Conservation (phyloP, 2,113 vertebrate species). For the Aegotheles bennettii region DNA sequence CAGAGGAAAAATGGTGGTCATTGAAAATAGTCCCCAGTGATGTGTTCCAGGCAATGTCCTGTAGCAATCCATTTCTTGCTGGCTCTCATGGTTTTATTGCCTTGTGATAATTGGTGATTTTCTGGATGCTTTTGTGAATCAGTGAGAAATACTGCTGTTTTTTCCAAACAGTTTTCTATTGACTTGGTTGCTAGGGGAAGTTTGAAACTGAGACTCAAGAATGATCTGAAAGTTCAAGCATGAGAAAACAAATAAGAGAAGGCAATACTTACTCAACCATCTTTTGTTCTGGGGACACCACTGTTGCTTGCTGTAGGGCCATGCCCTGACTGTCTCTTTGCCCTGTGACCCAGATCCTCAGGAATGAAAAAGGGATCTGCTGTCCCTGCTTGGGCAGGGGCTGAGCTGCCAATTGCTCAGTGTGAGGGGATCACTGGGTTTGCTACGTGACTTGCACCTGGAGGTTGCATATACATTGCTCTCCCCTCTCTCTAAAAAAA, state of each 20-base stretch:
- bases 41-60: neutral
- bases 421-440: neutral
- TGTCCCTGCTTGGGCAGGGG: neutral
- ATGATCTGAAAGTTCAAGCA: neutral
- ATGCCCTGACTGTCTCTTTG: neutral
- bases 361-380: neutral
- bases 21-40: neutral
- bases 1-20: neutral
- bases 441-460: neutral
- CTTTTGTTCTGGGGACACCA: neutral
- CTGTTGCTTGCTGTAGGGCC: neutral
- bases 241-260: neutral
- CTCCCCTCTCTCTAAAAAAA: neutral
- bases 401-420: neutral
- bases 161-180: neutral
- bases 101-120: neutral
- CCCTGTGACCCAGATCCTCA: neutral
- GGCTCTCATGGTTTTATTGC: neutral
- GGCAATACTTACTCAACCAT: neutral
- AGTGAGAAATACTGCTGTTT: neutral
- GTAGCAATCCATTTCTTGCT: neutral
- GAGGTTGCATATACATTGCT: neutral
- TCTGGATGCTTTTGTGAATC: neutral
- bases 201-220: neutral
- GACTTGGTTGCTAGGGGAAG: neutral